Evolutionary conservation across 2,888 invertebrate species (phyloP).

Genomic region (Acanthoscelides obtectus): DNA sequence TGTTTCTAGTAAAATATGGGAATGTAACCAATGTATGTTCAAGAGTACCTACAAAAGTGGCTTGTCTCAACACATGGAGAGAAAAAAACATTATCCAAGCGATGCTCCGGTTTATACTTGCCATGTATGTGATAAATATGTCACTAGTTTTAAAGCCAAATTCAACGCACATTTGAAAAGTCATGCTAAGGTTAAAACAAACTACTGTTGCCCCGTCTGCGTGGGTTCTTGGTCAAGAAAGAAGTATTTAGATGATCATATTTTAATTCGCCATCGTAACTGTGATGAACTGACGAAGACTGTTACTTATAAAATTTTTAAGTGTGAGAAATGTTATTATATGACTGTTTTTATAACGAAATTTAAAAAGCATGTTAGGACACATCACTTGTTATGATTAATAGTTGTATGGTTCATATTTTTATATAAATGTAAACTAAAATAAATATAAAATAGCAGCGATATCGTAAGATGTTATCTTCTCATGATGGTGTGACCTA

Average conservation of each 20-base stretch:
- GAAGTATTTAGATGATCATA: not conserved
- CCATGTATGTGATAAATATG: not conserved
- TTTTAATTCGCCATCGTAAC: not conserved
- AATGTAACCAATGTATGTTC: not conserved
- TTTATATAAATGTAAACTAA: not conserved
- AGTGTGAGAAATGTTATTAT: not conserved
- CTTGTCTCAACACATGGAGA: not conserved
- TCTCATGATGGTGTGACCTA: no score
- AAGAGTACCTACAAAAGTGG: not conserved
- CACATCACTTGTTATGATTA: not conserved
- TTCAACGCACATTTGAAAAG: not conserved
- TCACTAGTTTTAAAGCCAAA: not conserved
- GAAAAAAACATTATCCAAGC: not conserved
- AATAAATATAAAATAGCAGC: no score
- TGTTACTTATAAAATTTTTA: not conserved
- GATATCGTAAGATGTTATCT: no score
- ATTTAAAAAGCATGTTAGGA: not conserved
- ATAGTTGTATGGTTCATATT: not conserved
- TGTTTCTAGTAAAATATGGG: not conserved
- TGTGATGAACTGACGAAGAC: not conserved
- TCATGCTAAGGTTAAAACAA: not conserved
- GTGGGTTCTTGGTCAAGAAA: not conserved
- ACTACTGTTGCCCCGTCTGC: not conserved
- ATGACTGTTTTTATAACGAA: not conserved
- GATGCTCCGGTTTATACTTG: not conserved